Evolutionary conservation across 64 coral and sea anemone genomes (phyloP).

Genomic region (Trachythela sp.): DNA sequence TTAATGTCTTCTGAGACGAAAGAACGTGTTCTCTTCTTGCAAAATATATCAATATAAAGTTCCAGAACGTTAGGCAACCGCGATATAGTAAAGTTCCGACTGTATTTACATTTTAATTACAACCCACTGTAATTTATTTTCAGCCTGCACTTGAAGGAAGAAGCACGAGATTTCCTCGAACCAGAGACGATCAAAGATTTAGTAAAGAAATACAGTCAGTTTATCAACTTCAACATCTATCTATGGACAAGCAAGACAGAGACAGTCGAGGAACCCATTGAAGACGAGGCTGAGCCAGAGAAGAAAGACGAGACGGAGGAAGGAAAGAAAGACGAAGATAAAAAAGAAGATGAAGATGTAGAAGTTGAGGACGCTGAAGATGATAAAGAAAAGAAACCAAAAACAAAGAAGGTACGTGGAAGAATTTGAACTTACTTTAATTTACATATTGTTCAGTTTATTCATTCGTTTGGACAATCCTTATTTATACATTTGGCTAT

Average conservation of each 20-base stretch:
- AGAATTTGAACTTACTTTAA: no score
- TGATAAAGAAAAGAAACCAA: constrained; percentile 94
- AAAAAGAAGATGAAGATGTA: constrained; percentile 40
- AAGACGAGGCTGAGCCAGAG: constrained; percentile 69
- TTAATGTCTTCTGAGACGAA: no score
- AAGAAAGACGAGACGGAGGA: constrained; percentile 53
- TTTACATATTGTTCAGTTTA: no score
- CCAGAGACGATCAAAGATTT: constrained; percentile 83
- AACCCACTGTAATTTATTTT: background rate
- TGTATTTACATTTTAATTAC: no score
- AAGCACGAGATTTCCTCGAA: constrained; percentile 89
- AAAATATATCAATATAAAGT: no score
- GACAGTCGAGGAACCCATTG: constrained; percentile 87
- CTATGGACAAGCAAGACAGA: constrained; percentile 95
- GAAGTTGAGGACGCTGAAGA: constrained; percentile 85
- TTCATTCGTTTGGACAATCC: no score
- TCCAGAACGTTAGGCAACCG: no score
- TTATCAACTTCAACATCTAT: constrained; percentile 99
- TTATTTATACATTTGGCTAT: no score
- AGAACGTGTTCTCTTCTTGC: no score
- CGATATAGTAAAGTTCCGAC: no score
- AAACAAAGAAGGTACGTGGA: constrained; percentile 77
- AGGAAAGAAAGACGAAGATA: constrained; percentile 43
- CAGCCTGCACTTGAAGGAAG: constrained; percentile 93
- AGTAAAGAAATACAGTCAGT: constrained; percentile 99